Percentiles rank a stretch among this genome's conserved stretches.
These are phyloP conservation scores for Sterna hirundo DNA, from an alignment of 2,113 vertebrate genomes.

Conservation along the genomic window DNA sequence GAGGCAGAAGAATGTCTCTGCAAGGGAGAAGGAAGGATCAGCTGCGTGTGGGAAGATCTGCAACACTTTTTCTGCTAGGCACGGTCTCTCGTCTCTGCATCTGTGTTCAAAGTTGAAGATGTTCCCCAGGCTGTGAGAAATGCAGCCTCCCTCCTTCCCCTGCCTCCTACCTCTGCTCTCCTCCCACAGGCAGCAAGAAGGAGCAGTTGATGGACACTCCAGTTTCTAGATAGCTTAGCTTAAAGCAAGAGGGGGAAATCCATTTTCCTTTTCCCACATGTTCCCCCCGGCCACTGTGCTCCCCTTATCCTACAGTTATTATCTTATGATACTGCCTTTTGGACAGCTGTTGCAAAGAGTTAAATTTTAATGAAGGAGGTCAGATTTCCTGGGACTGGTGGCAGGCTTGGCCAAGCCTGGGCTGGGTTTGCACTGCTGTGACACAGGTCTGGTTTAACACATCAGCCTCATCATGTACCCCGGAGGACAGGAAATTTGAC, in stretches of 20 bases:
- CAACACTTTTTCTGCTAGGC: neutral
- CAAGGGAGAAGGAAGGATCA: neutral
- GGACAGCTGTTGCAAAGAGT: neutral
- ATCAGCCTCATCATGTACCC: neutral
- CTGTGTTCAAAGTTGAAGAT: neutral
- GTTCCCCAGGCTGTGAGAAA: neutral
- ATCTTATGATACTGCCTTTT: neutral
- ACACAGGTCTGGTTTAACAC: neutral
- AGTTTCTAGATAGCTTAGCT: neutral
- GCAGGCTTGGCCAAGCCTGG: neutral
- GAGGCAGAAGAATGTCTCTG: neutral
- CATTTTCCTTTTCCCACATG: neutral
- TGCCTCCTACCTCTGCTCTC: neutral
- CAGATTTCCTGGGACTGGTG: neutral
- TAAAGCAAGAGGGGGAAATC: neutral
- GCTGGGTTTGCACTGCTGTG: neutral
- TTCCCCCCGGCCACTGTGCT: neutral
- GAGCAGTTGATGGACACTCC: neutral
- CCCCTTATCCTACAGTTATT: neutral
- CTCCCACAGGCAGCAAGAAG: fast-evolving
- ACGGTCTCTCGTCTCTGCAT: neutral
- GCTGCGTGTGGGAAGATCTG: neutral
- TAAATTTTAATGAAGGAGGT: neutral
- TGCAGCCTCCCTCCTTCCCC: neutral
- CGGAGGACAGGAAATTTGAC: neutral